These are phyloP conservation scores for Augochlorella aurata DNA, from an alignment of 2,888 invertebrate genomes.

Conservation along the genomic window DNA sequence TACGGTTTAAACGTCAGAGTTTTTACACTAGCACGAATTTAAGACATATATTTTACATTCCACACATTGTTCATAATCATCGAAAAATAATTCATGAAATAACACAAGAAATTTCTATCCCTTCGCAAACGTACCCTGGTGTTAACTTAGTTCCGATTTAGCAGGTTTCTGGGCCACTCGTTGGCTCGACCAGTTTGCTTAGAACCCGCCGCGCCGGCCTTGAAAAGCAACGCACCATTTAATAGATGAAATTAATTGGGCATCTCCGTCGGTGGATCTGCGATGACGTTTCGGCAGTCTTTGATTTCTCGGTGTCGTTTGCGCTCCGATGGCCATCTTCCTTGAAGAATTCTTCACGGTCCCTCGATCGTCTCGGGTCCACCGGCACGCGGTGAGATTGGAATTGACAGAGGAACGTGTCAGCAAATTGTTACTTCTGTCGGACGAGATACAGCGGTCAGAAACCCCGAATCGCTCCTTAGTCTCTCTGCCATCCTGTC, in stretches of 20 bases:
- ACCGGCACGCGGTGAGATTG: not conserved
- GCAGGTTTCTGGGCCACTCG: not conserved
- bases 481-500: too few relatives aligned
- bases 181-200: slow-evolving; percentile 45
- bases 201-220: slow-evolving; percentile 57
- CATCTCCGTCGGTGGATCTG: slow-evolving; percentile 32
- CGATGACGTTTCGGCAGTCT: slow-evolving; percentile 38
- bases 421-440: slow-evolving; percentile 26
- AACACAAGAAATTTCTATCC: not conserved
- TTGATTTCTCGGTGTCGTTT: slow-evolving; percentile 6
- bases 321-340: not conserved
- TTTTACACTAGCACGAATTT: too few relatives aligned
- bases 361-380: not conserved
- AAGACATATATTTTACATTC: too few relatives aligned
- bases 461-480: not conserved
- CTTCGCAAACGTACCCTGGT: not conserved
- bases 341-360: not conserved
- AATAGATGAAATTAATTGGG: slow-evolving; percentile 63
- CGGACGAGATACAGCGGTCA: not conserved
- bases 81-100: too few relatives aligned
- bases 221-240: slow-evolving; percentile 57
- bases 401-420: slow-evolving; percentile 6
- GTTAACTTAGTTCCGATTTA: slow-evolving; percentile 5
- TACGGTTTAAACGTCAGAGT: too few relatives aligned
- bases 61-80: too few relatives aligned